Base-by-base conservation (phyloP, 2,797 vertebrate species). In the Octomys mimax region DNA sequence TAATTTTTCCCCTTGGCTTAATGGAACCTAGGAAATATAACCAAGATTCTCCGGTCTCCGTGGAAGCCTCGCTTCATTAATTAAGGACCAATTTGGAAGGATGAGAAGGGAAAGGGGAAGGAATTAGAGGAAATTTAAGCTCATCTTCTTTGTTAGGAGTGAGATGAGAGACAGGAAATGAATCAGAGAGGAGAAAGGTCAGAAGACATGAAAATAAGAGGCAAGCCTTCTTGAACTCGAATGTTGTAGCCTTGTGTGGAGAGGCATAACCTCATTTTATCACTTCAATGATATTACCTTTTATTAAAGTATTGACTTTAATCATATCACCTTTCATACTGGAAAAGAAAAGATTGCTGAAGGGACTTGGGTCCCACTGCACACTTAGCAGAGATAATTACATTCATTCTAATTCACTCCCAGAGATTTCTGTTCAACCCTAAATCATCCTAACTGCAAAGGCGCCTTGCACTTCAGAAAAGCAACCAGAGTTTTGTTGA, bases 251-350 rank as follows among this genome's bases (percentile, higher is more conserved):
- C 64, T 1, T 49, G 36, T 19, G 12, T n/a, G 26, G 71, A 68
- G 87, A 81, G 49, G 24, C 22, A 0, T 71, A 36, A 68, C 71
- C 52, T 12, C 31, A 33, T 52, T 79, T 96, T 87, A 64, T 92
- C 42, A 88, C 82, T 75, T 93, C 94, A 75, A 11, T 31, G 68
- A 79, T 62, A 57, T 77, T 94, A 62, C 33, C 91, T 96, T 97
- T 93, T 90, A 97, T 96, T 88, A 85, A 94, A 89, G 92, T 64
- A 71, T 81, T 97, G 75, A 68, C 94, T 97, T 89, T 86, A 84
- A 80, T 82, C 18, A 6, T 39, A 59, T 92, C 81, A 66, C 16
- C 73, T 96, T 94, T 96, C 87, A 92, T 93, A 91, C 0, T 93
- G 78, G 33, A 73, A 96, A 78, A 91, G 82, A 82, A 88, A 54